Base-by-base conservation (phyloP, 2,113 vertebrate genomes). In the Oreochromis spilurus region DNA sequence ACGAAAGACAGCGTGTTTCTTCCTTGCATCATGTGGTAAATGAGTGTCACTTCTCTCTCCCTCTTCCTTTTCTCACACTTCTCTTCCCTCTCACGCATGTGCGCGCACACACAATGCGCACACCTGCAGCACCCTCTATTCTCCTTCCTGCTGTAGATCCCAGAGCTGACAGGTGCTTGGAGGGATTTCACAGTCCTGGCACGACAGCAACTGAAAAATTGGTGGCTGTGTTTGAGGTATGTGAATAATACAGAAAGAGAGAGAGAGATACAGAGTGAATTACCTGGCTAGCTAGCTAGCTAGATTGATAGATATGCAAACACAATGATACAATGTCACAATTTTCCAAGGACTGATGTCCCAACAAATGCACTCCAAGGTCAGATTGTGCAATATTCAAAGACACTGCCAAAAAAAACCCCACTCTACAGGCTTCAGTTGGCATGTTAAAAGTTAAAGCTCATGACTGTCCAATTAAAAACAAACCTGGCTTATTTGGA, bases 151-250 rank as follows among this genome's bases (percentile, higher is more conserved):
- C 87, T 81, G 82, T 78, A 87, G 89, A 92, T 91, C 52, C 89
- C 16, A 6, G 38, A 43, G 19, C 58, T 95, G 95, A 94, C 95
- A 95, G 93, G 84, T 89, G 91, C 87, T 94, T 85, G 84, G 89
- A 91, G 87, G 89, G 85, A 90, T 91, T 93, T 93, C 83, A 90
- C 80, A 92, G 91, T 83, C 84, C 84, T 92, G 90, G 90, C 89
- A 92, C 87, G 84, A 86, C 52, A 75, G 89, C 89, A 90, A 94
- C 85, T 88, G 55, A 84, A 75, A 88, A 85, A 91, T 54, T 31
- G n/a, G 40, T 29, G 52, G 79, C 75, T 78, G 62, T 21, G 34
- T 87, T 72, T 54, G 16, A 79, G 55, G 8, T 83, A 81, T 84
- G 82, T 5, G 1, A 34, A 77, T 79, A 29, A 82, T 60, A 67